Evolutionary conservation across 2,797 vertebrate species (phyloP).

Genomic region (Coendou prehensilis): DNA sequence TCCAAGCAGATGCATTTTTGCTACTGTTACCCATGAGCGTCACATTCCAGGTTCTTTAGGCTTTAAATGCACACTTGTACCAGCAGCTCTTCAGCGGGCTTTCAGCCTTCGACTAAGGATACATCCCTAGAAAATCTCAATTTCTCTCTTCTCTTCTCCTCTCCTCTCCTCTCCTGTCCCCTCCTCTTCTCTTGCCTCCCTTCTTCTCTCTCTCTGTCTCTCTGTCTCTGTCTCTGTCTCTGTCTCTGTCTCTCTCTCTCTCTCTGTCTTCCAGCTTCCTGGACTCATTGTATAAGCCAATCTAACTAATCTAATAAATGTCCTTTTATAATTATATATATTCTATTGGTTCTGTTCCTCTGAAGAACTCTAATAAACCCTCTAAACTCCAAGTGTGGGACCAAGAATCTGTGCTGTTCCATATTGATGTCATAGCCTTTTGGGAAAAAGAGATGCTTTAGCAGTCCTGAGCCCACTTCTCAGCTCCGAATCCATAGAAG

Average conservation of each 20-base stretch:
- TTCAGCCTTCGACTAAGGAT: neutral
- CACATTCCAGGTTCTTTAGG: neutral
- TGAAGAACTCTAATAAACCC: neutral
- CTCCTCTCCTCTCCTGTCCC: fast-evolving
- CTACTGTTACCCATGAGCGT: neutral
- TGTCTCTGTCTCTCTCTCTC: too few species aligned
- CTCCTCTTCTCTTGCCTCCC: too few species aligned
- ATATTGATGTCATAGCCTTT: neutral
- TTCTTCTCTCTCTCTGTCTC: neutral
- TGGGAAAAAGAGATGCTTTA: neutral
- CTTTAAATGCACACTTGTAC: neutral
- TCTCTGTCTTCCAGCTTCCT: neutral
- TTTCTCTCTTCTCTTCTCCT: neutral
- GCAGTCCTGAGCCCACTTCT: neutral
- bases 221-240: too few species aligned
- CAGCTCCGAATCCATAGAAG: neutral
- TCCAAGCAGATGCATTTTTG: neutral
- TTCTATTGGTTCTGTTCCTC: neutral
- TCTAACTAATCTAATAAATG: neutral
- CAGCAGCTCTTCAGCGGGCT: neutral
- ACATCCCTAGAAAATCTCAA: neutral
- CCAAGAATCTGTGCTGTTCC: neutral
- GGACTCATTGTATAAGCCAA: neutral
- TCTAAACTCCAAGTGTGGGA: neutral
- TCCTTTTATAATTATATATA: neutral